A percentile compares a stretch with the other conserved stretches of the same genome.
Conservation (phyloP, 1,140 invertebrate species). For the Leptopilina clavipes region DNA sequence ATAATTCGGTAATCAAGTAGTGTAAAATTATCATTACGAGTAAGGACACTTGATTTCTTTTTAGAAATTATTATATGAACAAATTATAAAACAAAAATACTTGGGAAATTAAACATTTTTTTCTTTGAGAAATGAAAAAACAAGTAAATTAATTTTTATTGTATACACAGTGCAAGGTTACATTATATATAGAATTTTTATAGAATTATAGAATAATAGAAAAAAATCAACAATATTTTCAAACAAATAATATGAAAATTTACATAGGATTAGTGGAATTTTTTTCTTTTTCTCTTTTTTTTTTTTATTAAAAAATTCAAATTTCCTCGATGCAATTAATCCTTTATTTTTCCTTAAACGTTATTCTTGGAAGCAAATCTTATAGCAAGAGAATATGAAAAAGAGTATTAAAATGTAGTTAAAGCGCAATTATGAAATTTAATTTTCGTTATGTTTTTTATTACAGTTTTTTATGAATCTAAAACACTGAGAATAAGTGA, state of each 20-base stretch:
- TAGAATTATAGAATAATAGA: too few species aligned
- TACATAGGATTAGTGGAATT: neutral
- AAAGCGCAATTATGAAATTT: constrained; percentile 1
- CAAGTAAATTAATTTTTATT: too few species aligned
- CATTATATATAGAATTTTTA: too few species aligned
- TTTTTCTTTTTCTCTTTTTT: too few species aligned
- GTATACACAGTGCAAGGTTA: too few species aligned
- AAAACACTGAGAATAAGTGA: too few species aligned
- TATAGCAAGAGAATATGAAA: neutral
- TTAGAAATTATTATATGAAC: neutral
- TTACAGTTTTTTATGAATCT: neutral
- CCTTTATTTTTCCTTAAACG: neutral
- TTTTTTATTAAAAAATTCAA: neutral
- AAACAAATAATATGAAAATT: neutral
- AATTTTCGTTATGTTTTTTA: neutral
- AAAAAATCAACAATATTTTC: neutral
- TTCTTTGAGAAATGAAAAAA: neutral
- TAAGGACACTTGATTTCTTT: neutral
- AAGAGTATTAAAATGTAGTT: neutral
- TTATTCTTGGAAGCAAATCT: too few species aligned
- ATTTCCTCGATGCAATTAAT: neutral
- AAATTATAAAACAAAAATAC: too few species aligned
- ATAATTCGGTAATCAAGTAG: neutral
- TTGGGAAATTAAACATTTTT: too few species aligned
- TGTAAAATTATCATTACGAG: constrained; percentile 1